A percentile compares a stretch with the other conserved stretches of the same genome.
Conservation (phyloP, 1,140 invertebrate species). For the Zaprionus inermis region DNA sequence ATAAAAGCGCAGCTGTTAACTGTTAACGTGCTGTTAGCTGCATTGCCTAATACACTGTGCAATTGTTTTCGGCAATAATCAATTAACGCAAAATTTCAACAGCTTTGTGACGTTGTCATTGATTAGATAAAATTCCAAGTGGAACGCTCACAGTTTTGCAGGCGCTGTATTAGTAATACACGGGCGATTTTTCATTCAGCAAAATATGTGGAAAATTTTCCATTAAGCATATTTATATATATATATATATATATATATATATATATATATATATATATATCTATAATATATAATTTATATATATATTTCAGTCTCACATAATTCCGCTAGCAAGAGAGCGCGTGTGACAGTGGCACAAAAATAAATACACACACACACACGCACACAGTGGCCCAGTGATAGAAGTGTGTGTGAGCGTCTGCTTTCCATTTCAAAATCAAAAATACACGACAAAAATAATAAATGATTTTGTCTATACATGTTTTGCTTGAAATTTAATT, state of each 20-base stretch:
- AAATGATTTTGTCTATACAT: conserved; percentile 13
- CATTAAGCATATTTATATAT: conserved; percentile 17
- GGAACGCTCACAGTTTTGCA: conserved; percentile 38
- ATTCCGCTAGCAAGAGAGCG: conserved; percentile 25
- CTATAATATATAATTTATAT: conserved; percentile 5
- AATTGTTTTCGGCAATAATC: conserved; percentile 13
- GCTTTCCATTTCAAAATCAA: conserved; percentile 37
- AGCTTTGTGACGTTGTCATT: conserved; percentile 3
- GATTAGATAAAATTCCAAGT: conserved; percentile 61
- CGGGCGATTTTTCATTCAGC: conserved; percentile 33
- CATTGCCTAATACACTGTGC: background rate
- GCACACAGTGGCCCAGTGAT: no score
- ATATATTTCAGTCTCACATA: conserved; percentile 16
- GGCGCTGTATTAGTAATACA: conserved; percentile 20
- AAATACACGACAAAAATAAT: conserved; percentile 12
- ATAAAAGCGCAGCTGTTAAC: conserved; percentile 12
- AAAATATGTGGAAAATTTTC: conserved; percentile 32
- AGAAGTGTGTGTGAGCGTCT: background rate
- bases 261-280: conserved; percentile 12
- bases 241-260: conserved; percentile 5
- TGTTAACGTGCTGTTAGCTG: conserved; percentile 24
- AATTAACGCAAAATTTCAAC: conserved; percentile 20
- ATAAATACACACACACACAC: conserved; percentile 28
- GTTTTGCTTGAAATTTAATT: conserved; percentile 10
- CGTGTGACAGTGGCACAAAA: conserved; percentile 28